Evolutionary conservation across 1,140 invertebrate species (phyloP), one percentile per base, ranked within the genome.

Genomic region (Leptopilina boulardi): DNA sequence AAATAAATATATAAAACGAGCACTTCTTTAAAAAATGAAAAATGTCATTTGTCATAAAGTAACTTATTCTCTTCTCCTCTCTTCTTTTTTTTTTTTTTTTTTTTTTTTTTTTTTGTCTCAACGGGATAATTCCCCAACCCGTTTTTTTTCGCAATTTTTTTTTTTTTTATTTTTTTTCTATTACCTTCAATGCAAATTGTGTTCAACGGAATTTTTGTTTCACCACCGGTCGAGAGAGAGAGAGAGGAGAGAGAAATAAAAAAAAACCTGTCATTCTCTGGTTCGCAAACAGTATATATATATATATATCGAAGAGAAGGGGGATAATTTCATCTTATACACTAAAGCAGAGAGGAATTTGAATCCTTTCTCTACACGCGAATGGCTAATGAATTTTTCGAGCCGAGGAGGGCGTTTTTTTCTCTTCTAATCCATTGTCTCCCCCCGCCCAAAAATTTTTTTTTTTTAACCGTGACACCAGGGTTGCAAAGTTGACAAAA

Each of bases 261-360:
- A 47, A 47, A 47, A 47, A 47, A 47, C 13, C 13, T 47, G 44
- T 47, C 44, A 47, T 47, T 47, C 44, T 47, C 44, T n/a, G n/a
- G 3, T 47, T n/a, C n/a, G n/a, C n/a, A n/a, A n/a, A n/a, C n/a
- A n/a, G n/a, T n/a, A n/a, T n/a, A n/a, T n/a, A n/a, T n/a, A n/a
- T n/a, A n/a, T n/a, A n/a, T 47, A 47, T 3, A 47, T 3, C 13
- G 44, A n/a, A n/a, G 44, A n/a, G 44, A n/a, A 47, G n/a, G 44
- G 44, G 44, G 44, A 47, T 47, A 47, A 47, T 47, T 47, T 47
- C 44, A 47, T 47, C 44, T 47, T 47, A 47, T n/a, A 47, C n/a
- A n/a, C n/a, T n/a, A n/a, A n/a, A n/a, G n/a, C n/a, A n/a, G 6
- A 34, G 13, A n/a, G 4, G 13, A 47, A 47, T 47, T 47, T n/a